Conservation (phyloP, 2,113 vertebrate genomes). For the Ophiodon elongatus region DNA sequence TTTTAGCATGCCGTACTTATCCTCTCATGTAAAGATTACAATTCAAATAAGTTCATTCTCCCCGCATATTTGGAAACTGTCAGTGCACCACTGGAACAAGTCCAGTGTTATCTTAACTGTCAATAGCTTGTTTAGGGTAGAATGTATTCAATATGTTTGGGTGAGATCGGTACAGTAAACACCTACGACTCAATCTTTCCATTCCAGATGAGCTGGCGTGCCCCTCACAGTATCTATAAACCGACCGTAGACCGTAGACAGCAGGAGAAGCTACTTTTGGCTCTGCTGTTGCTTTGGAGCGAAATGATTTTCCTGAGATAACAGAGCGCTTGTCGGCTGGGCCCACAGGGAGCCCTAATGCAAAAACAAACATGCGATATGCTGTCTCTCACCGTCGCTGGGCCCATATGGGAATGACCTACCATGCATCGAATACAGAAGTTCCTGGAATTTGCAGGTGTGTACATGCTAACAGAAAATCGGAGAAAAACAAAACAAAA, state of each 20-base stretch:
- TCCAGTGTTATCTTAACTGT: conserved; percentile 62
- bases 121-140: conserved; percentile 61
- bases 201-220: conserved; percentile 37
- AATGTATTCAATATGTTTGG: conserved; percentile 49
- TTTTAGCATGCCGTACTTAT: conserved; percentile 10
- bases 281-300: conserved; percentile 41
- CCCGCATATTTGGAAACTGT: conserved; percentile 43
- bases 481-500: background rate
- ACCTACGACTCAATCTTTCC: conserved; percentile 51
- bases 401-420: conserved; percentile 47
- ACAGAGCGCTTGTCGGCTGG: conserved; percentile 19
- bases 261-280: conserved; percentile 53
- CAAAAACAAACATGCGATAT: conserved; percentile 66
- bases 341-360: conserved; percentile 52
- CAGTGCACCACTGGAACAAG: conserved; percentile 52
- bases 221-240: conserved; percentile 24
- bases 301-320: conserved; percentile 68
- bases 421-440: conserved; percentile 39
- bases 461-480: conserved; percentile 5
- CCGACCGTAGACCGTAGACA: conserved; percentile 15
- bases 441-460: conserved; percentile 34
- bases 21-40: background rate
- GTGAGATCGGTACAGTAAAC: conserved; percentile 41
- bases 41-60: background rate
- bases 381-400: conserved; percentile 43